phyloP scores from a whole-genome alignment of 1,140 invertebrate genomes.

The Drosophila lacteicornis region DNA sequence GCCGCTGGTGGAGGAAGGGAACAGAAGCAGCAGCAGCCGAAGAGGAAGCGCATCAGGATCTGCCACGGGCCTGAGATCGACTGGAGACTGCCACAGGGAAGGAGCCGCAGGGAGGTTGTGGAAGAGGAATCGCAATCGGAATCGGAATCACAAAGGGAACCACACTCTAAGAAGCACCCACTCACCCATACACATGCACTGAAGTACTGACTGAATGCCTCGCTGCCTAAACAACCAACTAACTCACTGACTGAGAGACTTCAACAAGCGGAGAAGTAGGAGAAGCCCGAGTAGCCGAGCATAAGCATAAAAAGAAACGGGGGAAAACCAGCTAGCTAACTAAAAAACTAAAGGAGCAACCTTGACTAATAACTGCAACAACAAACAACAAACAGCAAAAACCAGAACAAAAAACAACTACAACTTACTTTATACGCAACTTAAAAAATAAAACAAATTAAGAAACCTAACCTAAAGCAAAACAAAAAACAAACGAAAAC shows the following conservation, averaged over 20 bases:
- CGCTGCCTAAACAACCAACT: constrained; percentile 78
- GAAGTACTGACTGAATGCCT: constrained; percentile 82
- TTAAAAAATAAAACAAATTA: constrained; percentile 17
- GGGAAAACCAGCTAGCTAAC: constrained; percentile 33
- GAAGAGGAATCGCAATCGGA: constrained; percentile 5
- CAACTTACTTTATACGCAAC: constrained; percentile 76
- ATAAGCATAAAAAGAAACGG: constrained; percentile 1
- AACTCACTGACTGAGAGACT: constrained; percentile 80
- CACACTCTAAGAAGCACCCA: constrained; percentile 43
- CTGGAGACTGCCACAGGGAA: constrained; percentile 5
- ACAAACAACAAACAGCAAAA: constrained; percentile 29
- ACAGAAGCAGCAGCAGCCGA: constrained; percentile 13
- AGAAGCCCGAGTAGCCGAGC: constrained; percentile 26
- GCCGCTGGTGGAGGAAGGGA: constrained; percentile 30
- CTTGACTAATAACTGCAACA: constrained; percentile 60
- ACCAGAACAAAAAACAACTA: constrained; percentile 52
- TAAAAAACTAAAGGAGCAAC: constrained; percentile 47
- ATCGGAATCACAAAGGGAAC: constrained; percentile 13
- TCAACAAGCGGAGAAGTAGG: constrained; percentile 51
- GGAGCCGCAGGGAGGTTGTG: not conserved
- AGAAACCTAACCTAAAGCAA: constrained; percentile 19
- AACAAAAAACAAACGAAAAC: constrained; percentile 48
- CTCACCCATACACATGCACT: constrained; percentile 64
- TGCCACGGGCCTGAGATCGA: constrained; percentile 33
- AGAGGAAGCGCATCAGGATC: constrained; percentile 39